Evolutionary conservation across 2,113 vertebrate species (phyloP), one percentile per base, ranked within the genome.

Genomic region (Pitta sordida): DNA sequence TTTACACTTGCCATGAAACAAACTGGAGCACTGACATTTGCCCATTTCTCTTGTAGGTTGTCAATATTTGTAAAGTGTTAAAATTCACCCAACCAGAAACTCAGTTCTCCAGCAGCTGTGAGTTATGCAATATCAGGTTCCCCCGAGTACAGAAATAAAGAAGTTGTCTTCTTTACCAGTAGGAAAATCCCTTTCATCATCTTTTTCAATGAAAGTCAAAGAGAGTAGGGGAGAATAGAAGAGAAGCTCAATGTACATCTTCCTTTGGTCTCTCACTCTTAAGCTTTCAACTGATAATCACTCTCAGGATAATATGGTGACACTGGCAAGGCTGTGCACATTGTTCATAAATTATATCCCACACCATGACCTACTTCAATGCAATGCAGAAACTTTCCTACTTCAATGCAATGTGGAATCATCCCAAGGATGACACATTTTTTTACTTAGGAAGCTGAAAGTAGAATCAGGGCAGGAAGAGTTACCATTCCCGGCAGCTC

Each of bases 61-160:
- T 92, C 84, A 94, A 36, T 91, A 92, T 69, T 43, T 92, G 70
- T 79, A 51, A 92, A 92, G 53, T 22, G 81, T 91, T 91, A 84
- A 96, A 92, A 94, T 79, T 65, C 69, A 85, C 83, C 58, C 91
- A 80, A 94, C 51, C 39, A 94, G 84, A 91, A 93, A 83, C 59
- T 55, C n/a, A 55, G 7, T 77, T 94, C 55, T 88, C 23, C 70
- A 85, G 46, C n/a, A 80, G 62, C 53, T 73, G 37, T 3, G 32
- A 79, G 53, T 84, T 65, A 78, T 84, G 58, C 30, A 93, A 82
- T 5, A 8, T 20, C n/a, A 76, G 27, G 58, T 58, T 93, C 58
- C 41, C 70, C 68, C 0, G 0, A 81, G 15, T 46, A 80, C 12
- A 1, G 7, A 91, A 93, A 87, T 3, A 83, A 53, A 65, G 65